Evolutionary conservation across 2,113 vertebrate species (phyloP).

Genomic region (Cololabis saira): DNA sequence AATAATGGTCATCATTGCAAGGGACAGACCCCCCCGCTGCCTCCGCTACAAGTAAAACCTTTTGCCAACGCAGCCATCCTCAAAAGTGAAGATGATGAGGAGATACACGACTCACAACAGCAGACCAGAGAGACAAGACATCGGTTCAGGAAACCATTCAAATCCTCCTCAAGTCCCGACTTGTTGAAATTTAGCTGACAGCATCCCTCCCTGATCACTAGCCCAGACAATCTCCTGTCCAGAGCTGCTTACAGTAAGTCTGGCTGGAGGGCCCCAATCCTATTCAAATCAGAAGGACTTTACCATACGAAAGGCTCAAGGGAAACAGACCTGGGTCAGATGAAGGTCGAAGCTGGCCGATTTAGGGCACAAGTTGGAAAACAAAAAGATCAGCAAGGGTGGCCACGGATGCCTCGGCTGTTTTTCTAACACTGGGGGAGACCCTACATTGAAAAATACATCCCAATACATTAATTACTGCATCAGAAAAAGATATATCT

Average conservation of each 20-base stretch:
- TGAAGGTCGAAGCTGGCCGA: slow-evolving; percentile 51
- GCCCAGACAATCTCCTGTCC: slow-evolving; percentile 64
- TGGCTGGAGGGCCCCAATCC: slow-evolving; percentile 54
- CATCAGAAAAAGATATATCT: too few relatives aligned
- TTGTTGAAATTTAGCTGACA: slow-evolving; percentile 37
- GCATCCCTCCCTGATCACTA: slow-evolving; percentile 44
- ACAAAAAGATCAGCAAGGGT: slow-evolving; percentile 38
- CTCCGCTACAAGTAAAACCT: too few relatives aligned
- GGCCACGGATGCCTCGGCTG: slow-evolving; percentile 8
- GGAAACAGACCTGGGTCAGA: slow-evolving; percentile 29
- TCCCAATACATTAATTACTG: too few relatives aligned
- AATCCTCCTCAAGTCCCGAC: background rate
- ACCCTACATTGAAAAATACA: too few relatives aligned
- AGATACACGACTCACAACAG: too few relatives aligned
- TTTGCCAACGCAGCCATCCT: too few relatives aligned
- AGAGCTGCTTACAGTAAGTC: slow-evolving; percentile 76
- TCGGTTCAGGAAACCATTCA: too few relatives aligned
- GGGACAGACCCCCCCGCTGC: too few relatives aligned
- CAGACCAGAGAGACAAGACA: too few relatives aligned
- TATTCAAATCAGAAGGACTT: slow-evolving; percentile 54
- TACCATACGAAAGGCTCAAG: slow-evolving; percentile 55
- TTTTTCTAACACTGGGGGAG: background rate
- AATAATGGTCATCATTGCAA: too few relatives aligned
- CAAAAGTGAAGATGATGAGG: too few relatives aligned
- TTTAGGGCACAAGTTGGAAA: slow-evolving; percentile 37